Evolutionary conservation across 1,140 invertebrate genomes (phyloP).

Genomic region (Pseudoatta argentina): DNA sequence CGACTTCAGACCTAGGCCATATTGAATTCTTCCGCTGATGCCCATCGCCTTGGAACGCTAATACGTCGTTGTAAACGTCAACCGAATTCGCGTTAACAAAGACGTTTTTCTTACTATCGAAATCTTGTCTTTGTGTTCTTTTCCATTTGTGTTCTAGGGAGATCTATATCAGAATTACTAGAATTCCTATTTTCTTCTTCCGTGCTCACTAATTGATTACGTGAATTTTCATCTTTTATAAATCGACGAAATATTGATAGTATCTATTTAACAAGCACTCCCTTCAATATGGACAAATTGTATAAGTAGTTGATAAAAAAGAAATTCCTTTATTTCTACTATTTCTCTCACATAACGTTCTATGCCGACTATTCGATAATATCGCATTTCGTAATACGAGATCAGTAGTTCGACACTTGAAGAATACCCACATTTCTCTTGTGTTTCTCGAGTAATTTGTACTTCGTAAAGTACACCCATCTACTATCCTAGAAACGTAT

Average conservation of each 20-base stretch:
- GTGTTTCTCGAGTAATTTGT: constrained; percentile 44
- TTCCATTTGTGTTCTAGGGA: background rate
- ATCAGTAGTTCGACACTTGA: constrained; percentile 6
- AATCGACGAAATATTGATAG: background rate
- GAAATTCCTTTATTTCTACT: background rate
- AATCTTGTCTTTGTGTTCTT: constrained; percentile 21
- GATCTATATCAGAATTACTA: constrained; percentile 14
- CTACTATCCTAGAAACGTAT: constrained; percentile 46
- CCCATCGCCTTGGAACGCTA: constrained; percentile 12
- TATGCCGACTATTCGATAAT: background rate
- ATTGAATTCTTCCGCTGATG: constrained; percentile 68
- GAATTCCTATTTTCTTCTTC: background rate
- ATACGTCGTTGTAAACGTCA: constrained; percentile 52
- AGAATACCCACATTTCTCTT: constrained; percentile 10
- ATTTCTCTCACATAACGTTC: background rate
- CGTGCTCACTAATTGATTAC: background rate
- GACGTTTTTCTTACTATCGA: background rate
- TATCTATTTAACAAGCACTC: background rate
- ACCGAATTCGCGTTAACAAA: constrained; percentile 26
- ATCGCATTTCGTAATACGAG: background rate
- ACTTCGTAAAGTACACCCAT: constrained; percentile 42
- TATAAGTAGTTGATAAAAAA: background rate
- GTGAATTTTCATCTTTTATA: background rate
- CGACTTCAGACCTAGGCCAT: constrained; percentile 60
- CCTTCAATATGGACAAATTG: background rate